These are phyloP conservation scores for Myopa testacea DNA, from an alignment of 2,888 invertebrate genomes.

Conservation along the genomic window DNA sequence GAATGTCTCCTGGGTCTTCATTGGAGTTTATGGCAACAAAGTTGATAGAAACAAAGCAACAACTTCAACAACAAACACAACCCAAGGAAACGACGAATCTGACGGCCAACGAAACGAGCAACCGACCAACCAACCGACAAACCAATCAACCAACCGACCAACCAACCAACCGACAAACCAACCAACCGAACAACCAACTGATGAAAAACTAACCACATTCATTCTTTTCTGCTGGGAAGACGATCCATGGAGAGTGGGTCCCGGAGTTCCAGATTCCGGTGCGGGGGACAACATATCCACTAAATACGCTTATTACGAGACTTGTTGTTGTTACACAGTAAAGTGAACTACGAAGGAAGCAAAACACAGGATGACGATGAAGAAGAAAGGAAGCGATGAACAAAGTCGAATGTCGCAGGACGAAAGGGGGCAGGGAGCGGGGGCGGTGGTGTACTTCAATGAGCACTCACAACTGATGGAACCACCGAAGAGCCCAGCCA, in stretches of 20 bases:
- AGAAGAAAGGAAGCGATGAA: too few species aligned
- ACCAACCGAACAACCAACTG: too few species aligned
- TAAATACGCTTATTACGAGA: constrained; percentile 24
- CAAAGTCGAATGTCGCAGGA: background rate
- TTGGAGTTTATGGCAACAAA: constrained; percentile 15
- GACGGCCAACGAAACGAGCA: background rate
- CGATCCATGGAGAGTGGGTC: too few species aligned
- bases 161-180: background rate
- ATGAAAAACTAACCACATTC: too few species aligned
- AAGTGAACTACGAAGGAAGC: background rate
- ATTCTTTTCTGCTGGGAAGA: too few species aligned
- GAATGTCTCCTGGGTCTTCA: constrained; percentile 27
- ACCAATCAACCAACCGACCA: background rate
- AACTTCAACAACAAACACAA: background rate
- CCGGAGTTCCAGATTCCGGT: too few species aligned
- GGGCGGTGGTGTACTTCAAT: constrained; percentile 11
- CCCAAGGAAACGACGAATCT: background rate
- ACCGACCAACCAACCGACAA: background rate
- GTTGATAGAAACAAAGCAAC: background rate
- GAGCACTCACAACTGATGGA: constrained; percentile 31
- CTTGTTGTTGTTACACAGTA: constrained; percentile 6
- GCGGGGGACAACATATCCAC: background rate
- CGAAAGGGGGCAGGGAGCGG: background rate
- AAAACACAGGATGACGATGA: background rate
- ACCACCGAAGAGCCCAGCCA: background rate